phyloP scores from a whole-genome alignment of 2,797 vertebrate species.

The Oceanodroma leucorhoa region DNA sequence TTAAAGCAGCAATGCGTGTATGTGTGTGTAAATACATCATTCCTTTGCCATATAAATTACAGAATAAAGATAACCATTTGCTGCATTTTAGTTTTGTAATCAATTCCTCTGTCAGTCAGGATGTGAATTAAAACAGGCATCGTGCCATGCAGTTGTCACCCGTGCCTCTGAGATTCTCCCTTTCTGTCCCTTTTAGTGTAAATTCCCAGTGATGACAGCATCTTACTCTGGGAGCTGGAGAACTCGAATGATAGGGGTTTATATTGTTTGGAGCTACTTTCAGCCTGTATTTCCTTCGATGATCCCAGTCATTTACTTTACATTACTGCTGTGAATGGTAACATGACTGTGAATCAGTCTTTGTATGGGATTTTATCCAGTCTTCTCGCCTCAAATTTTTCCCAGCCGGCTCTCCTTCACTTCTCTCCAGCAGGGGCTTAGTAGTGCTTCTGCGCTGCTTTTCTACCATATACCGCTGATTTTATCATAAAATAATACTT shows the following conservation, averaged over 20 bases:
- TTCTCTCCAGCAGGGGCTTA: background rate
- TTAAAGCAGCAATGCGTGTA: background rate
- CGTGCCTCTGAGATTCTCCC: background rate
- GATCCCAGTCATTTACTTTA: background rate
- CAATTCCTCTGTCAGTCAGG: background rate
- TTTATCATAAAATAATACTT: background rate
- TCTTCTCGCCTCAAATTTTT: background rate
- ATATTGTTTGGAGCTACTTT: background rate
- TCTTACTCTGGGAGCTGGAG: background rate
- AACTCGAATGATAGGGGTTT: accelerated
- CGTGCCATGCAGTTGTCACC: background rate
- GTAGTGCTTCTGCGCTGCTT: background rate
- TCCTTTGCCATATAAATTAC: background rate
- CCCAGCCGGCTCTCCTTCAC: background rate
- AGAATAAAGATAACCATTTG: background rate
- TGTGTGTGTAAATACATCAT: background rate
- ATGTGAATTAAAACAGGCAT: background rate
- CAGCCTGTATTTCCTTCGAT: background rate
- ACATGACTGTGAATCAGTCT: background rate
- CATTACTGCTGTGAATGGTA: background rate
- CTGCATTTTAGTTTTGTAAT: background rate
- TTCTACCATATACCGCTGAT: background rate
- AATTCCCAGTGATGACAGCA: background rate
- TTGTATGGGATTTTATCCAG: background rate
- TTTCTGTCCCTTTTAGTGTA: background rate